A percentile compares a stretch with the other conserved stretches of the same genome.
phyloP scores from a whole-genome alignment of 2,797 vertebrate species.

The Botia kubotai region DNA sequence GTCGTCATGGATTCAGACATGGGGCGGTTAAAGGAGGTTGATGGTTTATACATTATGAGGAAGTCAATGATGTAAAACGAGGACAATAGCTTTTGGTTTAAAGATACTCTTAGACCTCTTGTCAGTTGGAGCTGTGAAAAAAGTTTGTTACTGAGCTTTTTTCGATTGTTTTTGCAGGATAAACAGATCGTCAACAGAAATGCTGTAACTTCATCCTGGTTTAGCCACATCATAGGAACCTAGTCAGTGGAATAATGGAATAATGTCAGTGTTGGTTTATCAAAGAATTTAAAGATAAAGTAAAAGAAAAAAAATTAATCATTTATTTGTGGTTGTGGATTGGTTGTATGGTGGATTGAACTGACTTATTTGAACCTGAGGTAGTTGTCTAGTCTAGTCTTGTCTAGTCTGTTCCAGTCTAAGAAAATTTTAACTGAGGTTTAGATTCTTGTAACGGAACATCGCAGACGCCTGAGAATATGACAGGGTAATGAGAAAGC shows the following conservation, averaged over 20 bases:
- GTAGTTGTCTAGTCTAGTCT: background rate
- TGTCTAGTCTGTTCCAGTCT: slow-evolving; percentile 3
- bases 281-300: background rate
- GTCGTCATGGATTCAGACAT: background rate
- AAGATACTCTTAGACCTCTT: slow-evolving; percentile 15
- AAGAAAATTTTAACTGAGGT: slow-evolving; percentile 18
- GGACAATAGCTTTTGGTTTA: slow-evolving; percentile 34
- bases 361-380: background rate
- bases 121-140: background rate
- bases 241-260: too few species aligned
- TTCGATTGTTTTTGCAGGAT: background rate
- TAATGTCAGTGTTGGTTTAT: slow-evolving; percentile 1
- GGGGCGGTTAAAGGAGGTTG: background rate
- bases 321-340: background rate
- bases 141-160: slow-evolving; percentile 8
- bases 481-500: slow-evolving; percentile 55
- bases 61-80: slow-evolving; percentile 20
- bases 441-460: slow-evolving; percentile 43
- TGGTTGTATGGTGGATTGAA: slow-evolving; percentile 7
- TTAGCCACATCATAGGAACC: slow-evolving; percentile 31
- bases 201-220: background rate
- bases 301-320: background rate
- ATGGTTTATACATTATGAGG: background rate
- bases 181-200: slow-evolving; percentile 10
- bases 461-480: slow-evolving; percentile 45